Conservation (phyloP, 2,113 vertebrate genomes). For the Nothoprocta pentlandii region DNA sequence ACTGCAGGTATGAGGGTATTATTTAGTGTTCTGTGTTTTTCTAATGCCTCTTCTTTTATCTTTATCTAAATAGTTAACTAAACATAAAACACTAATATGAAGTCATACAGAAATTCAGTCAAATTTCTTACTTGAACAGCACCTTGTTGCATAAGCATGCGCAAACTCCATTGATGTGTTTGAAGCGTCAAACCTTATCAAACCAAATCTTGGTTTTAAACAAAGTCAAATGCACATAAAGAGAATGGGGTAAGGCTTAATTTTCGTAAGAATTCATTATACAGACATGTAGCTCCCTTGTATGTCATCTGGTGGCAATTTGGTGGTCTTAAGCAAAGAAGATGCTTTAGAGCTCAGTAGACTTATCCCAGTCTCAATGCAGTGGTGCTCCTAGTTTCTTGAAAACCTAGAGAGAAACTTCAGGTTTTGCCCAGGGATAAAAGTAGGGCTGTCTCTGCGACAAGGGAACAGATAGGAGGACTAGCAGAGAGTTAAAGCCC, state of each 20-base stretch:
- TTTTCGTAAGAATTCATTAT: not conserved
- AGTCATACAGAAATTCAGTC: not conserved
- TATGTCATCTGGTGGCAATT: not conserved
- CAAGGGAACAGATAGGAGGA: not conserved
- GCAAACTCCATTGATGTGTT: not conserved
- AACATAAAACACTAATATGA: not conserved
- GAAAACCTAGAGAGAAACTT: not conserved
- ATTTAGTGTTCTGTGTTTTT: not conserved
- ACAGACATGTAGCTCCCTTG: too few species aligned
- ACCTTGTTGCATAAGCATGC: not conserved
- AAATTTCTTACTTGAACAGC: not conserved
- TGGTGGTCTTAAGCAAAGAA: not conserved
- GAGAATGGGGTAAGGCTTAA: not conserved
- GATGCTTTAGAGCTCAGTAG: not conserved
- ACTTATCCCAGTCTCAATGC: not conserved
- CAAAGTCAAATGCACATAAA: not conserved
- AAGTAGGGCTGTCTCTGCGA: not conserved
- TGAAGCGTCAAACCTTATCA: not conserved
- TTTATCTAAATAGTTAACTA: not conserved
- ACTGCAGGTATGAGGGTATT: not conserved
- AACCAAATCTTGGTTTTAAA: not conserved
- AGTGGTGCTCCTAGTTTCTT: not conserved
- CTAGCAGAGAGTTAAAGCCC: not conserved
- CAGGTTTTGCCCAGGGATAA: not conserved
- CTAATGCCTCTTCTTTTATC: not conserved